Percentiles rank a stretch among this genome's conserved stretches.
These are phyloP conservation scores for Marasmarcha lunaedactyla DNA, from an alignment of 2,888 invertebrate species.

Conservation along the genomic window DNA sequence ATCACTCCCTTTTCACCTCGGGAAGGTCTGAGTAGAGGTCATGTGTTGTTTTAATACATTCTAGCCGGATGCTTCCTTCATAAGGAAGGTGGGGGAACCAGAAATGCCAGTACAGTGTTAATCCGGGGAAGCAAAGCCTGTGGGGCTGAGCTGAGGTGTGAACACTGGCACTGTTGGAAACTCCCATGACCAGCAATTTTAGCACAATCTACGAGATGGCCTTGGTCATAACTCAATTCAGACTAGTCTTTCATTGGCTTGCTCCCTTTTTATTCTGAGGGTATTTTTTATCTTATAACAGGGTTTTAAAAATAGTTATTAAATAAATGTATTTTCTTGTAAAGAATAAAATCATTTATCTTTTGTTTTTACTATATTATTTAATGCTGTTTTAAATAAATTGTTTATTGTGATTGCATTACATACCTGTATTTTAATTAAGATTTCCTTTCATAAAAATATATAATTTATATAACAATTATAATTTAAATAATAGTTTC, in stretches of 20 bases:
- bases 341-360: no score
- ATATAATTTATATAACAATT: no score
- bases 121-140: constrained; percentile 64
- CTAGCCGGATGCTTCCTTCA: constrained; percentile 78
- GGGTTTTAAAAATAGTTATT: no score
- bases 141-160: constrained; percentile 57
- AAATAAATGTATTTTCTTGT: no score
- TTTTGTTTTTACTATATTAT: no score
- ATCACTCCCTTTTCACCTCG: constrained; percentile 71
- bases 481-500: no score
- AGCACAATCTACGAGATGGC: constrained; percentile 82
- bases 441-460: no score
- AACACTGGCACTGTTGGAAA: constrained; percentile 72
- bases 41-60: constrained; percentile 59
- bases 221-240: constrained; percentile 82
- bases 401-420: no score
- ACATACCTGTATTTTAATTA: no score
- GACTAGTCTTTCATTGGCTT: constrained; percentile 83
- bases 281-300: constrained; percentile 19
- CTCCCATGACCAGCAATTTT: constrained; percentile 78
- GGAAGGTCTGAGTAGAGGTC: constrained; percentile 86
- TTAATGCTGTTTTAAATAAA: no score
- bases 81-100: constrained; percentile 79
- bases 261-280: constrained; percentile 56
- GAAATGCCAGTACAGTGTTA: constrained; percentile 69